phyloP scores from a whole-genome alignment of 2,888 invertebrate genomes.

The Lacanobia wlatinum region DNA sequence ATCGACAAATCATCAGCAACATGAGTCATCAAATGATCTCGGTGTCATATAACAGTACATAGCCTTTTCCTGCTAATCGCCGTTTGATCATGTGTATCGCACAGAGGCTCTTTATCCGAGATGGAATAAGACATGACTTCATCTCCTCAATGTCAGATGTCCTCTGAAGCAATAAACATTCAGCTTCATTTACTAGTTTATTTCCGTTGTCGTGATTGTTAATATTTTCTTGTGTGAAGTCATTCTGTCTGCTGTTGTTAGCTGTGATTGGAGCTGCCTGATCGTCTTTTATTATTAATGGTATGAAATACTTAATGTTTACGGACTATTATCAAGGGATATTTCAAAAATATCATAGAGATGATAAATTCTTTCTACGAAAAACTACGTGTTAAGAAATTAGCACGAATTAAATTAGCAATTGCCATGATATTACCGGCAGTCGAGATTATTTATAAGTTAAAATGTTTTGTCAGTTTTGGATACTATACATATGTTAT shows the following conservation, averaged over 20 bases:
- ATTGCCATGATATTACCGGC: too few species aligned
- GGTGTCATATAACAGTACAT: constrained; percentile 42
- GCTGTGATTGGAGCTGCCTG: background rate
- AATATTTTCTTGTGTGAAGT: constrained; percentile 19
- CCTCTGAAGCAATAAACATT: constrained; percentile 57
- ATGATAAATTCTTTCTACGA: background rate
- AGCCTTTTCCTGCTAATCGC: constrained; percentile 52
- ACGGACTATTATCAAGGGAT: too few species aligned
- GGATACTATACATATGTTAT: background rate
- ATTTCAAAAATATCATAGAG: background rate
- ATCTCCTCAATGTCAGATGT: constrained; percentile 63
- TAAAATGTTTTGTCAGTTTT: too few species aligned
- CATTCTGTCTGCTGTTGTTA: background rate
- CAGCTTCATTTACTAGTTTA: constrained; percentile 43
- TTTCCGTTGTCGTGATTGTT: constrained; percentile 43
- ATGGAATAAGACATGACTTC: constrained; percentile 63
- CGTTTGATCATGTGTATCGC: constrained; percentile 36
- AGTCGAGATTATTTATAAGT: background rate
- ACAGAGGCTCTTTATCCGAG: constrained; percentile 53
- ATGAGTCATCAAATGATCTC: constrained; percentile 46
- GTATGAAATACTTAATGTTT: too few species aligned
- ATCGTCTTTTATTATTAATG: background rate
- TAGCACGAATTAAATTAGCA: too few species aligned
- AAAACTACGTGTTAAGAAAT: background rate
- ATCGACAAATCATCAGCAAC: constrained; percentile 24